Base-by-base conservation (phyloP, 2,113 vertebrate species). In the Ancistrus triradiatus region DNA sequence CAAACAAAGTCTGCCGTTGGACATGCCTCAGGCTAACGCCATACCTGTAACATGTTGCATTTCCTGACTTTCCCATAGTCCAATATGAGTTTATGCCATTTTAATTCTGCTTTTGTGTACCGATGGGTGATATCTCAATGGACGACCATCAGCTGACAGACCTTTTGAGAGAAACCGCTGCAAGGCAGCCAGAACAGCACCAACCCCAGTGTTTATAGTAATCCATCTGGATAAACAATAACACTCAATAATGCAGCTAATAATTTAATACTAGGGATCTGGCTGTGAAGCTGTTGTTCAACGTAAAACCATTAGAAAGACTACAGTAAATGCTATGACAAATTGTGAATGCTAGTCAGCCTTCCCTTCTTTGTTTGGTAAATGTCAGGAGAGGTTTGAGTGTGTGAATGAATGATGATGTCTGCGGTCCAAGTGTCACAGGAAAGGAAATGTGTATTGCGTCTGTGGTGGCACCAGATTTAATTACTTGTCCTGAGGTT, bases 161-260 rank as follows among this genome's bases (percentile, higher is more conserved):
- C n/a, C n/a, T n/a, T n/a, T n/a, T n/a, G n/a, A n/a, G n/a, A n/a
- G n/a, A n/a, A n/a, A n/a, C n/a, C n/a, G n/a, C n/a, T n/a, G n/a
- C 7, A 31, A 31, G 27, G 27, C 27, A 31, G 27, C 3, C 7
- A 31, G 7, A 31, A 31, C 27, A 31, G 27, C 27, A 31, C 7
- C 3, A 31, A 31, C 27, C 7, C 27, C 7, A 31, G 27, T 31
- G 27, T 37, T 37, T 37, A 10, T 37, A 11, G 9, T 37, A 37
- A 10, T 33, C 77, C 74, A 53, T 46, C 74, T 80, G 77, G 74
- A 78, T 64, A 40, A 47, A 76, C 69, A 63, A 70, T 37, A 37
- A 11, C 9, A 37, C 35, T 37, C 9, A 4, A 11, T 11, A 37
- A 3, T 37, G 35, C 14, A 37, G 35, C 35, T 37, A 8, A 37